Conservation (phyloP, 2,797 vertebrate species). For the Galago senegalensis region DNA sequence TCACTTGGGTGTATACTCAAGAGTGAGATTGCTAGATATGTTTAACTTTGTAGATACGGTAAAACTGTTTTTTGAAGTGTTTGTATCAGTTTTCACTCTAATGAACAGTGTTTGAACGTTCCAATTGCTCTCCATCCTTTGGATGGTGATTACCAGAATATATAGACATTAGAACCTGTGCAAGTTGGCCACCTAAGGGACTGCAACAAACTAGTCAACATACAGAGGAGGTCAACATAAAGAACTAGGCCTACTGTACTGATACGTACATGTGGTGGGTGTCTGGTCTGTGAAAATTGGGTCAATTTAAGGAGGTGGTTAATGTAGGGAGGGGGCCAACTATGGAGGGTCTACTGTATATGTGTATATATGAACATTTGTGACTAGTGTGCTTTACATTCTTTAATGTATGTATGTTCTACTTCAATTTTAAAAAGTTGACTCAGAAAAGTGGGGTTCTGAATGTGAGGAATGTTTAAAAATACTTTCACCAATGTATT, state of each 20-base stretch:
- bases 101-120: not conserved
- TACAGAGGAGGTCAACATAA: no score
- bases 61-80: constrained; percentile 10
- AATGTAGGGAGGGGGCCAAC: no score
- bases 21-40: not conserved
- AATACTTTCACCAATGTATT: constrained; percentile 32
- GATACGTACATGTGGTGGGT: no score
- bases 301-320: no score
- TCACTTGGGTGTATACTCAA: not conserved
- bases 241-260: no score
- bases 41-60: constrained; percentile 27
- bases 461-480: constrained; percentile 7
- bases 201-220: no score
- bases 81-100: not conserved
- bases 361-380: not conserved
- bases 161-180: not conserved
- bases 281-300: no score
- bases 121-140: not conserved
- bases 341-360: not conserved
- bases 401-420: not conserved
- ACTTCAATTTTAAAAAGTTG: not conserved
- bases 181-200: no score
- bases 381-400: not conserved
- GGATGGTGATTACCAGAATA: not conserved
- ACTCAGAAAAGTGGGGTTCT: constrained; percentile 1